Evolutionary conservation across 1,140 invertebrate species (phyloP).

Genomic region (Rhagoletis zephyria): DNA sequence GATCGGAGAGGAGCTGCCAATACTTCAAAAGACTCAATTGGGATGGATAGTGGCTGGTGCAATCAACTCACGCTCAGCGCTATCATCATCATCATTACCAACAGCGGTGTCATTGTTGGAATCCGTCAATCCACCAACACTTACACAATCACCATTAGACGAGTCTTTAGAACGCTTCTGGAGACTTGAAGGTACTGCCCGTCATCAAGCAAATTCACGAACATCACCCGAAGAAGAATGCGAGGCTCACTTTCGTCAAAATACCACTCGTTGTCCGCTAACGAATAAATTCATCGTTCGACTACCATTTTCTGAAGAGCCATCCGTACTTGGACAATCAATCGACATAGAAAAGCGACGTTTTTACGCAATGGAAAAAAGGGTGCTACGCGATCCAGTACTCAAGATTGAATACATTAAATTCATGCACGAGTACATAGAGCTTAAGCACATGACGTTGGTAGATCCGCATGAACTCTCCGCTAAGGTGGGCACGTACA

Average conservation of each 20-base stretch:
- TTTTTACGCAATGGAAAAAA: constrained; percentile 26
- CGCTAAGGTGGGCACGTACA: constrained; percentile 54
- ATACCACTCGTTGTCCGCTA: neutral
- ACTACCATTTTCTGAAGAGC: constrained; percentile 27
- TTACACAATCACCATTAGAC: neutral
- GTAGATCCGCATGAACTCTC: constrained; percentile 53
- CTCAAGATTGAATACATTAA: constrained; percentile 58
- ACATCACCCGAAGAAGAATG: neutral
- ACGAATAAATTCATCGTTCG: neutral
- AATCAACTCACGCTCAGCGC: neutral
- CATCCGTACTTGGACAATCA: constrained; percentile 4
- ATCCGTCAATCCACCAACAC: neutral
- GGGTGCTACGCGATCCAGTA: neutral
- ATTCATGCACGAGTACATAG: constrained; percentile 65
- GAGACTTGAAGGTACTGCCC: neutral
- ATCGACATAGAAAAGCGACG: neutral
- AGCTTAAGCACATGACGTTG: constrained; percentile 64
- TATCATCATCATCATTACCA: neutral
- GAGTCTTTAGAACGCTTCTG: neutral
- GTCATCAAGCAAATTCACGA: neutral
- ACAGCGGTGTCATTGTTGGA: neutral
- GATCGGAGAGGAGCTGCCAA: neutral
- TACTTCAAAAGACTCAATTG: neutral
- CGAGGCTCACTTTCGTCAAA: neutral
- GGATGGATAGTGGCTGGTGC: neutral